Percentiles rank a stretch among this genome's conserved stretches.
These are phyloP conservation scores for Chrysaora quinquecirrha DNA, from an alignment of 30 jellyfish, hydroid and myxozoan species.

Conservation along the genomic window DNA sequence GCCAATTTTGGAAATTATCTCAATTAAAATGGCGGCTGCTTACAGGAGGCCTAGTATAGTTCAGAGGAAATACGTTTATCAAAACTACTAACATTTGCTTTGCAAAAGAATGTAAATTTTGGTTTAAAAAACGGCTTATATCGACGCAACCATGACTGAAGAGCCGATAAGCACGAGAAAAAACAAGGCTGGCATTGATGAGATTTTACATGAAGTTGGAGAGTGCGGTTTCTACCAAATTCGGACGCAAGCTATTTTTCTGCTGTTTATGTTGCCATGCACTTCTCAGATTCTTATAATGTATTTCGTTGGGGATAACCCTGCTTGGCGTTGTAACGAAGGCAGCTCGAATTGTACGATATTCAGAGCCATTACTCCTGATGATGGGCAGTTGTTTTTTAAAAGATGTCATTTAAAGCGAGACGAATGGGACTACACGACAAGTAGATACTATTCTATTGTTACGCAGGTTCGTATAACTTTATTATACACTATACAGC, in stretches of 20 bases:
- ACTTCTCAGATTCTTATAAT: slow-evolving; percentile 73
- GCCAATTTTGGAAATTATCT: background rate
- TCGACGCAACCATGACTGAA: too few relatives aligned
- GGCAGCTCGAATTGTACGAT: slow-evolving; percentile 50
- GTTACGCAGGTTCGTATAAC: slow-evolving; percentile 85
- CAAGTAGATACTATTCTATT: slow-evolving; percentile 43
- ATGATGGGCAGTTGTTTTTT: slow-evolving; percentile 31
- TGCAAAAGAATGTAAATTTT: too few relatives aligned
- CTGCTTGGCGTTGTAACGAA: slow-evolving; percentile 80
- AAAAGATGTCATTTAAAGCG: slow-evolving; percentile 61
- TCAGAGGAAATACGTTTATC: too few relatives aligned
- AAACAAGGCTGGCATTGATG: slow-evolving; percentile 21
- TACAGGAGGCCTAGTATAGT: too few relatives aligned
- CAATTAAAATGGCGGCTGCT: background rate
- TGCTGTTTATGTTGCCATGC: slow-evolving; percentile 63
- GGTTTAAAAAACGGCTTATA: too few relatives aligned
- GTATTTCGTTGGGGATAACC: slow-evolving; percentile 82
- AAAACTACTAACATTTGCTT: too few relatives aligned
- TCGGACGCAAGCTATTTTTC: slow-evolving; percentile 65
- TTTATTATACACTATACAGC: too few relatives aligned
- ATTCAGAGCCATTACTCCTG: slow-evolving; percentile 30
- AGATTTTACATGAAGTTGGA: slow-evolving; percentile 70
- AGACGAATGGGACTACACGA: slow-evolving; percentile 80
- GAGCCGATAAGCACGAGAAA: background rate
- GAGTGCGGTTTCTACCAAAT: slow-evolving; percentile 75